These are phyloP conservation scores for Pollachius pollachius DNA, from an alignment of 2,113 vertebrate species.

Conservation along the genomic window DNA sequence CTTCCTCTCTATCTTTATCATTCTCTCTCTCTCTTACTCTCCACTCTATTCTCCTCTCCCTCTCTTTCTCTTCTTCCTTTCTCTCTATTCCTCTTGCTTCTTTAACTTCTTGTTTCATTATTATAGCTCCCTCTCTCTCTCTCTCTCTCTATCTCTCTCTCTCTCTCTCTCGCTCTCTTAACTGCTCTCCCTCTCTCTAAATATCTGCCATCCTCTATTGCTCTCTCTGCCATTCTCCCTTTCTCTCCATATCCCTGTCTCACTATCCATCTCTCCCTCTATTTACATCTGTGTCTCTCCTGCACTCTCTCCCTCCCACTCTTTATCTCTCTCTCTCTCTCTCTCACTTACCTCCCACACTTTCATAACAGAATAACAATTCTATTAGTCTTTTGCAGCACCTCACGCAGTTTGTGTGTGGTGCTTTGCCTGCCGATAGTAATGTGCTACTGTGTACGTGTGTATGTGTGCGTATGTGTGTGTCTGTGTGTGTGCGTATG, in stretches of 20 bases:
- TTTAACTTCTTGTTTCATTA: neutral
- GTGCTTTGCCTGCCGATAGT: constrained; percentile 25
- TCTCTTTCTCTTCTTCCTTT: constrained; percentile 1
- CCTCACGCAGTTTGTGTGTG: constrained; percentile 18
- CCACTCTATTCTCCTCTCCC: constrained; percentile 9
- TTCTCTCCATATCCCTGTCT: constrained; percentile 7
- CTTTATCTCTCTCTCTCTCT: neutral
- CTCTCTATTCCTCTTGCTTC: neutral
- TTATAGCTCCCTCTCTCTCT: neutral
- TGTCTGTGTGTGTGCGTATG: too few species aligned
- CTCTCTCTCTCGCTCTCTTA: constrained; percentile 11
- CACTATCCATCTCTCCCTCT: neutral
- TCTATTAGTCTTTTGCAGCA: constrained; percentile 21
- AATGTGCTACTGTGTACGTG: constrained; percentile 8
- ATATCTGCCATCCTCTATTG: neutral
- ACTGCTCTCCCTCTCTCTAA: neutral
- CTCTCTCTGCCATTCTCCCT: constrained; percentile 9
- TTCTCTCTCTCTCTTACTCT: neutral
- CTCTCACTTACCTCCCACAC: constrained; percentile 7
- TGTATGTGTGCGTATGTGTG: too few species aligned
- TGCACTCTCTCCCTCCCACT: neutral
- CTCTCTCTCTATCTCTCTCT: constrained; percentile 14
- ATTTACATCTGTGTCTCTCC: neutral
- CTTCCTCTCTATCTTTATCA: neutral
- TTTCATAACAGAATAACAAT: constrained; percentile 5